These are phyloP conservation scores for Theocolax elegans DNA, from an alignment of 1,140 invertebrate species.

Conservation along the genomic window DNA sequence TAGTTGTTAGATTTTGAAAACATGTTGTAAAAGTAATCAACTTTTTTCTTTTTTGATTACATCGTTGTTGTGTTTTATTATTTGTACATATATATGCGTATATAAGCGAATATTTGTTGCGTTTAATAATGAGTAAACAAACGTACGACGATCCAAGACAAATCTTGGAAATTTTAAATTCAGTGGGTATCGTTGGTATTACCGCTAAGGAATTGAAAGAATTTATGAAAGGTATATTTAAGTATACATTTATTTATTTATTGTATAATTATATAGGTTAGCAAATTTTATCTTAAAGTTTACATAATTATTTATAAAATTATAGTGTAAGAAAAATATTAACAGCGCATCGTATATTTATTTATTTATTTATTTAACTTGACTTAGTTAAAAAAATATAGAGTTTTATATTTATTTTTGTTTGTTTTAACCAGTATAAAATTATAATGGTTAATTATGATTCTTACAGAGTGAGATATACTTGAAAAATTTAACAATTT, in stretches of 20 bases:
- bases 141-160: conserved; percentile 59
- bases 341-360: background rate
- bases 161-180: conserved; percentile 60
- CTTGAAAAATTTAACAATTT: background rate
- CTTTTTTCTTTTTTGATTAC: no score
- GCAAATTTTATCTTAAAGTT: background rate
- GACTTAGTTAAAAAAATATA: background rate
- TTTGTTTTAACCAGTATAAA: no score
- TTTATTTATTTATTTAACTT: background rate
- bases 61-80: no score
- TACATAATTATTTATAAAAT: background rate
- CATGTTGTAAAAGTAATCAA: no score
- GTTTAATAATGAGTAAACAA: conserved; percentile 24
- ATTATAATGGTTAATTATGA: no score
- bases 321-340: background rate
- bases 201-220: conserved; percentile 61
- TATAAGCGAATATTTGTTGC: no score
- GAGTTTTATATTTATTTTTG: background rate
- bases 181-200: conserved; percentile 61
- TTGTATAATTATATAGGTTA: no score
- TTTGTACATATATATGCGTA: no score
- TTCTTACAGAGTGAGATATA: background rate
- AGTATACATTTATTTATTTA: background rate
- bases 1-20: no score
- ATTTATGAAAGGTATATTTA: conserved; percentile 63